These are phyloP conservation scores for Melanotaenia trifasciata DNA, from an alignment of 2,797 vertebrate species.

Conservation along the genomic window DNA sequence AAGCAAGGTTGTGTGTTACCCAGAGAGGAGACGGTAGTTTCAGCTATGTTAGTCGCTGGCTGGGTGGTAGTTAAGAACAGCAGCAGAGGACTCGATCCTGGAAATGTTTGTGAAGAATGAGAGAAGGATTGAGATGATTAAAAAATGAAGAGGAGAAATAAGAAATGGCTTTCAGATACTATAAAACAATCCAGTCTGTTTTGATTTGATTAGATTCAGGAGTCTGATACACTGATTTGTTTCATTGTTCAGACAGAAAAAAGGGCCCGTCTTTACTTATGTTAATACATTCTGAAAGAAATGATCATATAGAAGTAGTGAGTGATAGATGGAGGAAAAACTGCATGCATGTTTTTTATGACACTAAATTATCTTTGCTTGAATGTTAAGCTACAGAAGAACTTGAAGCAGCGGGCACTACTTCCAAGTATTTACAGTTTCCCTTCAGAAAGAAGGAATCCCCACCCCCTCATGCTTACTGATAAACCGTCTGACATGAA, in stretches of 20 bases:
- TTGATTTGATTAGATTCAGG: background rate
- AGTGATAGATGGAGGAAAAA: too few species aligned
- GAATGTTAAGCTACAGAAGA: too few species aligned
- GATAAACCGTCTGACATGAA: too few species aligned
- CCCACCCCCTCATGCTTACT: too few species aligned
- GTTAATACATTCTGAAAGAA: background rate
- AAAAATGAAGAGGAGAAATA: slow-evolving; percentile 4
- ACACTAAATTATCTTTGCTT: too few species aligned
- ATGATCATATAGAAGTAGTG: too few species aligned
- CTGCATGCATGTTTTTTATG: too few species aligned
- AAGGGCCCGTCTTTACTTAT: too few species aligned
- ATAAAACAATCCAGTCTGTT: background rate
- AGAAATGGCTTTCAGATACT: background rate
- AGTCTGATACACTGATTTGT: background rate
- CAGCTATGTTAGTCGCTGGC: slow-evolving; percentile 47
- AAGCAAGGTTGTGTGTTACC: slow-evolving; percentile 46
- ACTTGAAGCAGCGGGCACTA: too few species aligned
- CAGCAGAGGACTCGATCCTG: slow-evolving; percentile 23
- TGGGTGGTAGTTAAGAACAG: slow-evolving; percentile 45
- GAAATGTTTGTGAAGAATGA: slow-evolving; percentile 26
- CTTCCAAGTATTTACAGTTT: too few species aligned
- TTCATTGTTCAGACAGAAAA: background rate
- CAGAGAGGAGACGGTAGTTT: slow-evolving; percentile 15
- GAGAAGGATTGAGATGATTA: background rate
- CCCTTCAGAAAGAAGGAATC: too few species aligned